Evolutionary conservation across 2,888 invertebrate genomes (phyloP).

Genomic region (Leptothorax acervorum): DNA sequence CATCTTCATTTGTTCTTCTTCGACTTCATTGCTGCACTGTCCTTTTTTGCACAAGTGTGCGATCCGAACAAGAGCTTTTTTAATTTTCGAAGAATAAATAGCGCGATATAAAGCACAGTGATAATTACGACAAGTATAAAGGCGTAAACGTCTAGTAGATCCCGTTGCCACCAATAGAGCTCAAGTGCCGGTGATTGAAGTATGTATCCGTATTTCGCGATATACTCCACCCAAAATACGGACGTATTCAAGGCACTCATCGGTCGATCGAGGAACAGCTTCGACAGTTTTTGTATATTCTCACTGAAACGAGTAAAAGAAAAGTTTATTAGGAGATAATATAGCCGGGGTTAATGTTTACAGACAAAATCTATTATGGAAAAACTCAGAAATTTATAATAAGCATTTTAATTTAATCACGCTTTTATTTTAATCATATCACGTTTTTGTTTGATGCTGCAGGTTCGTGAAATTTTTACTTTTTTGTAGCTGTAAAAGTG

Average conservation of each 20-base stretch:
- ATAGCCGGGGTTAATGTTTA: background rate
- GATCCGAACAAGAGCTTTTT: constrained; percentile 24
- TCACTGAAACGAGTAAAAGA: constrained; percentile 63
- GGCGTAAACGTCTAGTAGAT: constrained; percentile 86
- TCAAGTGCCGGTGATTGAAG: constrained; percentile 77
- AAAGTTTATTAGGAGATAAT: background rate
- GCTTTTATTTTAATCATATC: background rate
- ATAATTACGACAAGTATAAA: constrained; percentile 78
- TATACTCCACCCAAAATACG: constrained; percentile 76
- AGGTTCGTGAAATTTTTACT: background rate
- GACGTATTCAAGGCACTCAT: constrained; percentile 70
- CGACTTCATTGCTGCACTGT: constrained; percentile 4
- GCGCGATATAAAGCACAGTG: background rate
- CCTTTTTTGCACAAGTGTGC: background rate
- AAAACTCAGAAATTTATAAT: background rate
- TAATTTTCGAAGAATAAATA: constrained; percentile 32
- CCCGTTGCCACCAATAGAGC: constrained; percentile 83
- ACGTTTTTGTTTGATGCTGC: background rate
- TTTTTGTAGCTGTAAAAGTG: constrained; percentile 4
- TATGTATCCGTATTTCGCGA: constrained; percentile 70
- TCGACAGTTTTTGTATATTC: constrained; percentile 67
- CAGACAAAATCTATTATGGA: background rate
- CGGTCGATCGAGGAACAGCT: constrained; percentile 73
- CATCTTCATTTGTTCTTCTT: constrained; percentile 66
- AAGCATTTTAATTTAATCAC: too few species aligned